phyloP scores from a whole-genome alignment of 1,140 invertebrate genomes.

The Meteorus sp. region DNA sequence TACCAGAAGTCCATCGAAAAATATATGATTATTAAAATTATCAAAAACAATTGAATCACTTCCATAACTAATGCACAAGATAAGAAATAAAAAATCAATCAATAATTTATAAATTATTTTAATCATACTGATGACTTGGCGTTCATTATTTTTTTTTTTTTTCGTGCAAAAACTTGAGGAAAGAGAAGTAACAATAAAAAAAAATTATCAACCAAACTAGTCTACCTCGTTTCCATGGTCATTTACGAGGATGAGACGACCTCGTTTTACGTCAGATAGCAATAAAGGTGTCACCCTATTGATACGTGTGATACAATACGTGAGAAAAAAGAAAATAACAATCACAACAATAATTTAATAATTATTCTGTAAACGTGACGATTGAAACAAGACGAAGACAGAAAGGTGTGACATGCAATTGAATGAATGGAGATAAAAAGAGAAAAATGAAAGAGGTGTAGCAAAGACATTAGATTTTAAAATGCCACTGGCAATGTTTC shows the following conservation, averaged over 20 bases:
- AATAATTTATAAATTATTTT: neutral
- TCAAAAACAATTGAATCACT: too few species aligned
- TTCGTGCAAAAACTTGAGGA: neutral
- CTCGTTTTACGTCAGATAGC: constrained; percentile 11
- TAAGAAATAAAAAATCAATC: too few species aligned
- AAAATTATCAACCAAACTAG: neutral
- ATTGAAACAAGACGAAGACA: neutral
- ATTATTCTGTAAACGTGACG: too few species aligned
- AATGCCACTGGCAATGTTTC: constrained; percentile 17
- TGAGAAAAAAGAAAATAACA: neutral
- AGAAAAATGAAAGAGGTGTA: neutral
- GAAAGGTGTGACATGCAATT: too few species aligned
- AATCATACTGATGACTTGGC: neutral
- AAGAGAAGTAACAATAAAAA: neutral
- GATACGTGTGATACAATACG: too few species aligned
- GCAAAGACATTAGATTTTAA: constrained; percentile 14
- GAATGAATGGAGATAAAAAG: neutral
- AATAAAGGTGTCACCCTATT: constrained; percentile 2
- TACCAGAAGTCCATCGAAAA: too few species aligned
- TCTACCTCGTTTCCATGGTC: neutral
- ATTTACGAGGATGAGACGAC: constrained; percentile 10
- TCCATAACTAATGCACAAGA: too few species aligned
- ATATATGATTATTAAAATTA: too few species aligned
- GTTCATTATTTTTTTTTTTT: too few species aligned
- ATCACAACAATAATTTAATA: too few species aligned